Percentiles rank a stretch among this genome's conserved stretches.
Conservation (phyloP, 2,113 vertebrate genomes). For the Alectura lathami region DNA sequence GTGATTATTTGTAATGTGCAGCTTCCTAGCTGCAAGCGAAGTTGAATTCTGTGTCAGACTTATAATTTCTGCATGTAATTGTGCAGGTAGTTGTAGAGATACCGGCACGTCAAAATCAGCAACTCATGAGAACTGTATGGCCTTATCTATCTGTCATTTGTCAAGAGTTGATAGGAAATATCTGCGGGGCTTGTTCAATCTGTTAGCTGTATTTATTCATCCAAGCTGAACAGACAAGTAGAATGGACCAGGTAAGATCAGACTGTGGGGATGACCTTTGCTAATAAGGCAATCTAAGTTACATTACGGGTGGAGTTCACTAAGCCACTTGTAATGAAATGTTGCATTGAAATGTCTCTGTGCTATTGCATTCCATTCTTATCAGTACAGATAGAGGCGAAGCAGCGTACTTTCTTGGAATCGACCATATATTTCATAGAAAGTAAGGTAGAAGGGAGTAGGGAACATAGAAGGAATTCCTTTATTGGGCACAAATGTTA, state of each 20-base stretch:
- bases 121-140: conserved; percentile 31
- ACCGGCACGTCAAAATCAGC: conserved; percentile 36
- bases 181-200: conserved; percentile 64
- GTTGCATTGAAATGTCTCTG: conserved; percentile 1
- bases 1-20: background rate
- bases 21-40: background rate
- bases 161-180: conserved; percentile 65
- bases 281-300: conserved; percentile 37
- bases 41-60: background rate
- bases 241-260: conserved; percentile 36
- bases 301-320: background rate
- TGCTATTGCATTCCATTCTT: background rate
- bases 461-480: background rate
- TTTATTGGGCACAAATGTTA: background rate
- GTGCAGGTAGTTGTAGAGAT: conserved; percentile 16
- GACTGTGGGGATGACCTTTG: conserved; percentile 55
- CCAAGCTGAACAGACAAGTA: conserved; percentile 56
- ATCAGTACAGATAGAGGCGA: background rate
- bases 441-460: background rate
- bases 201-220: conserved; percentile 63
- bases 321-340: conserved; percentile 5
- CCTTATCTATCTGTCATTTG: conserved; percentile 66
- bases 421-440: background rate
- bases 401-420: background rate
- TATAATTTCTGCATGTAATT: conserved; percentile 59